Evolutionary conservation across 1,140 invertebrate genomes (phyloP), one percentile per base, ranked within the genome.

Genomic region (Batillaria attramentaria): DNA sequence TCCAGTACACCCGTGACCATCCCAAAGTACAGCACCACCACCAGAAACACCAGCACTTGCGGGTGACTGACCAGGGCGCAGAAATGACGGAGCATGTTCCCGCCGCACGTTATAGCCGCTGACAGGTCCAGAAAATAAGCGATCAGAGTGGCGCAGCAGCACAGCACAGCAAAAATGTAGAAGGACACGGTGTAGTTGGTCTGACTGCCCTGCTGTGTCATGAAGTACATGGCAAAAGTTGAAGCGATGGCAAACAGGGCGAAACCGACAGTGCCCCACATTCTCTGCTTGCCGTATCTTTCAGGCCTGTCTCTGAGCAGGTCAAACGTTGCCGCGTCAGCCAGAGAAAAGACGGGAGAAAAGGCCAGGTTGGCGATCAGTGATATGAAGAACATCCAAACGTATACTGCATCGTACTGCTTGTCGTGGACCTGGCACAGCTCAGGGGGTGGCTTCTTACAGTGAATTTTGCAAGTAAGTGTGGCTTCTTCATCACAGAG

Each of bases 211-310:
- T 69, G 43, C 46, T 77, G 77, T n/a, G 72, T 73, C 24, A 84
- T 41, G 31, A 79, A 28, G 46, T 88, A 85, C 85, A 89, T 89
- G 16, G 87, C 76, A 35, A 87, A 83, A 4, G 87, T 86, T 3
- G 87, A 86, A 1, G 84, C 65, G 35, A 90, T 54, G 28, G 88
- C 87, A 80, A 72, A 80, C 20, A 80, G 13, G 18, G 78, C 78
- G 72, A 81, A 81, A 20, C 83, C 83, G 33, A 81, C 54, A 6
- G 83, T 83, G 3, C 83, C 83, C 77, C 77, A 84, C 57, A 82
- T 39, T 37, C 81, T 72, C 79, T 82, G 81, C 43, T 77, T 33
- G 31, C 83, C 81, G 68, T 77, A 84, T 10, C 50, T 42, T 62
- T 79, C 60, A 3, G 65, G 54, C 10, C 79, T 68, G 2, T 77